Evolutionary conservation across 2,797 vertebrate species (phyloP), one percentile per base, ranked within the genome.

Genomic region (Jordanella pulchra): DNA sequence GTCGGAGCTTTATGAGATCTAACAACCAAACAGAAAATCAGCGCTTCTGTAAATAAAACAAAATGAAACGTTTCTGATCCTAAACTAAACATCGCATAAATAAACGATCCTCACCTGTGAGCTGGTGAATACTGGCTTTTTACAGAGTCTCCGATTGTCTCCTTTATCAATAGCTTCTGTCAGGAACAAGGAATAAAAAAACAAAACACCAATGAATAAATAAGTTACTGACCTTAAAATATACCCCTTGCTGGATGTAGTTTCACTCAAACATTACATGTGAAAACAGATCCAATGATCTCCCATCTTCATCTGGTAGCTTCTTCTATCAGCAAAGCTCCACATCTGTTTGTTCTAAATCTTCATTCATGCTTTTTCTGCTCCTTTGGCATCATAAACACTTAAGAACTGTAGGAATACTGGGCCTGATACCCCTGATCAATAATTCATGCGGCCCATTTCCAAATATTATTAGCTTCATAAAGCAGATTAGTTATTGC

Each of bases 121-220:
- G 91, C 97, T 97, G 77, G 91, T 95, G 89, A 98, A 96, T 73
- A 96, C 83, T 55, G 96, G 97, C 86, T 96, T 99, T 94, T 95
- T 97, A 79, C 93, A 92, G 82, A 97, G 96, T 92, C 94, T 95
- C 91, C 96, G 93, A 89, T 94, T 95, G 94, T 98, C 97, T 69
- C 97, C 97, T 89, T 95, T 97, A 93, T 99, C 97, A 94, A 98
- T 95, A 80, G 97, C 97, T 92, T 95, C 98, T 98, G 84, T 79
- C 27, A 79, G 64, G 25, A 79, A 78, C 21, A 80, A 2, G 39
- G 72, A 82, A 78, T 63, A 28, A n/a, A 77, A 47, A 53, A 72
- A 28, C 73, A 30, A 73, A 72, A 48, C 27, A 73, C 18, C 21
- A 63, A 30, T 69, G 28, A 64, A 11, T 23, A 32, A 67, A 23